These are phyloP conservation scores for Mus minutoides DNA, from an alignment of 2,797 vertebrate genomes.

Conservation along the genomic window DNA sequence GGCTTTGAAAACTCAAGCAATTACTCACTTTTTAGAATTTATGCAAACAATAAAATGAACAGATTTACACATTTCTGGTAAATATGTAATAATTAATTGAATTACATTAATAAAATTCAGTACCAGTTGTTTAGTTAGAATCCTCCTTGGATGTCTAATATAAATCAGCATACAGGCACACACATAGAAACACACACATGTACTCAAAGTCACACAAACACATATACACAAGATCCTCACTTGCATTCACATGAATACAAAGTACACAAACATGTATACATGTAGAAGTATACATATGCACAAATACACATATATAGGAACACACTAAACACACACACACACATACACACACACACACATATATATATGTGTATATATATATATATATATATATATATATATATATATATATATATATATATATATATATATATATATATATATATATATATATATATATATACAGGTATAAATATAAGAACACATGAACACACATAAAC, in stretches of 20 bases:
- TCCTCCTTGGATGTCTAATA: neutral
- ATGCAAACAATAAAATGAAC: neutral
- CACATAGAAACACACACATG: neutral
- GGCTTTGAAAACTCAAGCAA: neutral
- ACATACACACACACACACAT: no score
- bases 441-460: no score
- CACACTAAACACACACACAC: neutral
- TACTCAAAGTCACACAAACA: neutral
- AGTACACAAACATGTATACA: neutral
- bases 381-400: no score
- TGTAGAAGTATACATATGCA: neutral
- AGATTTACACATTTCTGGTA: neutral
- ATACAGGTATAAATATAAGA: no score
- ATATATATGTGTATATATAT: no score
- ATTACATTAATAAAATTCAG: neutral
- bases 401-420: no score
- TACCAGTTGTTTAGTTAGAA: slow-evolving; percentile 1
- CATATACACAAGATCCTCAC: neutral
- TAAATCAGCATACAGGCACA: neutral
- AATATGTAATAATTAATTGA: neutral
- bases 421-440: no score
- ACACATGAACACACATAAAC: neutral
- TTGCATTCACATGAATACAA: neutral
- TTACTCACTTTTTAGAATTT: slow-evolving; percentile 18
- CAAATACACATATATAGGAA: neutral